Percentiles rank a stretch among this genome's conserved stretches.
phyloP scores from a whole-genome alignment of 2,888 invertebrate genomes.

The Nezara viridula region DNA sequence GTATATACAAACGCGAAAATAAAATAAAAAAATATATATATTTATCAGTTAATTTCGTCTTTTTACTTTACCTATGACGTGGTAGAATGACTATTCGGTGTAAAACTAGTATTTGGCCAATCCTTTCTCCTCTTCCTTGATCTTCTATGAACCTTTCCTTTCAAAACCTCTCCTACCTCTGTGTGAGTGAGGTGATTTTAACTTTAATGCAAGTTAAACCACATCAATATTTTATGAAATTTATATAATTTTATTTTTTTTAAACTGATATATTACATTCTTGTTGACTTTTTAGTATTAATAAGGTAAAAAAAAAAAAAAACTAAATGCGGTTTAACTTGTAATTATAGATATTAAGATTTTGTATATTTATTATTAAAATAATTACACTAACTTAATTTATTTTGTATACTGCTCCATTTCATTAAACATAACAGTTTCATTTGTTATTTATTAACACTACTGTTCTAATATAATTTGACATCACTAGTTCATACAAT shows the following conservation, averaged over 20 bases:
- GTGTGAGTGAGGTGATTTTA: constrained; percentile 58
- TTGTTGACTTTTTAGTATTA: too few relatives aligned
- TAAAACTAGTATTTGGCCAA: constrained; percentile 61
- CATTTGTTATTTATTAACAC: neutral
- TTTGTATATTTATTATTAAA: neutral
- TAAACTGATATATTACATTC: too few relatives aligned
- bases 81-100: neutral
- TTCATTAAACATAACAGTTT: neutral
- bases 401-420: neutral
- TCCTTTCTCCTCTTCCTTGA: constrained; percentile 42
- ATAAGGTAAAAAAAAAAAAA: too few relatives aligned
- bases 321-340: constrained; percentile 2
- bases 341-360: neutral
- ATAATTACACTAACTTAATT: constrained; percentile 20
- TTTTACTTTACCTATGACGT: neutral
- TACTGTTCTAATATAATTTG: too few relatives aligned
- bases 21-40: neutral
- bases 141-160: neutral
- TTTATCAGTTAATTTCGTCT: neutral
- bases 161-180: neutral
- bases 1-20: constrained; percentile 67
- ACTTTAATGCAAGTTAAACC: neutral
- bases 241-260: neutral
- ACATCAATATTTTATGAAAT: neutral
- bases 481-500: neutral